Conservation (phyloP, 2,113 vertebrate species). For the Crypturellus undulatus region DNA sequence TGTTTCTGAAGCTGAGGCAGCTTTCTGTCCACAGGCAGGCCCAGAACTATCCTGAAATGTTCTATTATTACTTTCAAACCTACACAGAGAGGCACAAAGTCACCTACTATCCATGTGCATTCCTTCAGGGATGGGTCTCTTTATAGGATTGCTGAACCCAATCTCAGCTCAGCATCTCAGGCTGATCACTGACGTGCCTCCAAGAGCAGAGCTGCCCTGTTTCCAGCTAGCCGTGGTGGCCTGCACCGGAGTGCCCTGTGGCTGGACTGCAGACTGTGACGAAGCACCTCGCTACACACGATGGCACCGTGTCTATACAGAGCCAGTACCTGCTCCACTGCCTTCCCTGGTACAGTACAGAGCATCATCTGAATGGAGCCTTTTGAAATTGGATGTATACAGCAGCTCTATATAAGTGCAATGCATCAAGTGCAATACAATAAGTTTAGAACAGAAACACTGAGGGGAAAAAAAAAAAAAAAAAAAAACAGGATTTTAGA, state of each 20-base stretch:
- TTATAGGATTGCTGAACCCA: background rate
- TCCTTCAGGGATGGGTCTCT: background rate
- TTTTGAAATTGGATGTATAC: background rate
- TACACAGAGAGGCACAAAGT: background rate
- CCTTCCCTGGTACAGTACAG: background rate
- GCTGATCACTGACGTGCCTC: background rate
- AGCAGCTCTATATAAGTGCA: background rate
- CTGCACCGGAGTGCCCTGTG: background rate
- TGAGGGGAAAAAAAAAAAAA: too few species aligned
- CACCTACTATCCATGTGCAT: background rate
- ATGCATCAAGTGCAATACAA: background rate
- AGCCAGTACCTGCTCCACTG: background rate
- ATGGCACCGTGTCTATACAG: background rate
- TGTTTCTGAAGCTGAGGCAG: background rate
- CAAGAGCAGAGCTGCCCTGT: too few species aligned
- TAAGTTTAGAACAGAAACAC: background rate
- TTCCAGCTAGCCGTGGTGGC: background rate
- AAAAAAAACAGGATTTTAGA: background rate
- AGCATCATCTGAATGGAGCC: background rate
- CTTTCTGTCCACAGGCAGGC: background rate
- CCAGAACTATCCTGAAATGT: background rate
- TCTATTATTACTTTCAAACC: background rate
- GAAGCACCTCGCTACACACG: background rate
- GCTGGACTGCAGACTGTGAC: background rate
- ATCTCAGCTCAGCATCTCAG: background rate